Percentiles rank a stretch among this genome's conserved stretches.
Evolutionary conservation across 64 coral and sea anemone species (phyloP).

Genomic region (Dendronephthya gigantea): DNA sequence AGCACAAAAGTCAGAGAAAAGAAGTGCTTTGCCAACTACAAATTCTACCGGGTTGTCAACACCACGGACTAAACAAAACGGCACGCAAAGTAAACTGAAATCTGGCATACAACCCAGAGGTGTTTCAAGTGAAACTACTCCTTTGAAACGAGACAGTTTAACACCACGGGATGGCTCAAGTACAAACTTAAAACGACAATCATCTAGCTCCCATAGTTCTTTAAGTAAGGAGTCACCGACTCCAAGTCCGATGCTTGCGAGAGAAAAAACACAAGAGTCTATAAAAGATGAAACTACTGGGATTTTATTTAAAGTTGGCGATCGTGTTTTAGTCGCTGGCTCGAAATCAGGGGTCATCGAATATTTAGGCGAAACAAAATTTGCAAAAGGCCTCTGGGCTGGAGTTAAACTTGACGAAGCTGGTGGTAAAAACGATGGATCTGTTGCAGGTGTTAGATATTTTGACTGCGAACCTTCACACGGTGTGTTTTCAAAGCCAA

Average conservation of each 20-base stretch:
- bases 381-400: constrained; percentile 97
- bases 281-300: neutral
- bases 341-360: constrained; percentile 77
- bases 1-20: neutral
- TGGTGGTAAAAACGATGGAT: constrained; percentile 86
- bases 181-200: neutral
- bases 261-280: constrained; percentile 2
- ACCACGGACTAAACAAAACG: neutral
- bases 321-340: constrained; percentile 81
- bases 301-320: constrained; percentile 58
- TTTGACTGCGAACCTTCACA: constrained; percentile 68
- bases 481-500: constrained; percentile 86
- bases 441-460: constrained; percentile 72
- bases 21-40: neutral
- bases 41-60: neutral
- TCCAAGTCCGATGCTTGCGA: neutral
- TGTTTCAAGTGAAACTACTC: neutral
- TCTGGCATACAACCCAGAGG: neutral
- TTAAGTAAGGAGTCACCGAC: neutral
- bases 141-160: neutral
- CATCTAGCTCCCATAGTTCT: neutral
- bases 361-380: constrained; percentile 83
- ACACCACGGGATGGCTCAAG: neutral
- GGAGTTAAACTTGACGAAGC: constrained; percentile 77
- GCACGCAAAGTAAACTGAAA: neutral